Conservation (phyloP, 2,113 vertebrate species). For the zebrafish (Danio rerio) region GRCz12tu NC_133188.1:24080001-24080500, state of each 20-base stretch:
- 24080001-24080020: constrained; percentile 59
- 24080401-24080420: neutral
- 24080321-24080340: neutral
- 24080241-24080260: constrained; percentile 19
- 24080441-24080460: no score
- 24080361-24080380: neutral
- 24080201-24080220: constrained; percentile 1
- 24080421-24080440: no score
- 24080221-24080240: constrained; percentile 10
- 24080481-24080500: no score
- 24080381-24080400: neutral
- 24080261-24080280: neutral
- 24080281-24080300: constrained; percentile 12
- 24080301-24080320: constrained; percentile 6
- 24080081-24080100: constrained; percentile 68
- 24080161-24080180: neutral
- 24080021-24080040: constrained; percentile 56
- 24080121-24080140: constrained; percentile 52
- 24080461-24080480: no score
- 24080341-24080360: neutral
- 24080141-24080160: constrained; percentile 52
- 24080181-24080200: neutral
- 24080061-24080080: constrained; percentile 35
- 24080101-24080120: constrained; percentile 64
- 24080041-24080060: constrained; percentile 6